phyloP scores from a whole-genome alignment of 2,797 vertebrate genomes.

The Rhadinocentrus ornatus region DNA sequence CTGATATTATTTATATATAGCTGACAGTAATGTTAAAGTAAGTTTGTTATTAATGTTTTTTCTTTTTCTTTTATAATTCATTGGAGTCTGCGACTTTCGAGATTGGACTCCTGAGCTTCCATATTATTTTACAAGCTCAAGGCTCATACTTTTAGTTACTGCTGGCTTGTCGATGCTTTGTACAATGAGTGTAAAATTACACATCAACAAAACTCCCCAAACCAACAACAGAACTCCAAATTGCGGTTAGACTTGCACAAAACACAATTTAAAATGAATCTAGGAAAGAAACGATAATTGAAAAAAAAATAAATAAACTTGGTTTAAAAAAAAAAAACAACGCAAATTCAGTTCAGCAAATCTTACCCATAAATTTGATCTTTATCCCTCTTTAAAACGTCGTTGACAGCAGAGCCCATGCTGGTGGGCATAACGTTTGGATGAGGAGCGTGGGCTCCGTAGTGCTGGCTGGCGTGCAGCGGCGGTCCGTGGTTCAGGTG shows the following conservation, averaged over 20 bases:
- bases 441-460: constrained; percentile 98
- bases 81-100: constrained; percentile 19
- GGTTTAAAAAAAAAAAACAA: neutral
- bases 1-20: neutral
- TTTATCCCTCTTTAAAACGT: constrained; percentile 99
- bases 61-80: constrained; percentile 6
- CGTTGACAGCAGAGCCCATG: constrained; percentile 99
- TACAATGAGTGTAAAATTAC: constrained; percentile 72
- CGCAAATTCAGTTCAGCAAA: constrained; percentile 41
- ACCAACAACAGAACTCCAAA: constrained; percentile 53
- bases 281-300: constrained; percentile 41
- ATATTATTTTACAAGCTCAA: constrained; percentile 65
- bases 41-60: constrained; percentile 12
- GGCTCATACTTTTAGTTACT: constrained; percentile 61
- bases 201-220: constrained; percentile 63
- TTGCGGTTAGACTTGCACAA: constrained; percentile 42
- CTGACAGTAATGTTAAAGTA: constrained; percentile 5
- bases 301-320: constrained; percentile 26
- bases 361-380: constrained; percentile 99
- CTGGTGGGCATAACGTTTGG: constrained; percentile 98
- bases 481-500: constrained; percentile 99
- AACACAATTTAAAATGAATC: constrained; percentile 40
- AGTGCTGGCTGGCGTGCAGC: constrained; percentile 98
- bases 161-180: constrained; percentile 50
- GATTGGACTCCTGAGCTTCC: constrained; percentile 37